Percentiles rank a stretch among this genome's conserved stretches.
Evolutionary conservation across 1,140 invertebrate species (phyloP).

Genomic region (Archegozetes longisetosus): DNA sequence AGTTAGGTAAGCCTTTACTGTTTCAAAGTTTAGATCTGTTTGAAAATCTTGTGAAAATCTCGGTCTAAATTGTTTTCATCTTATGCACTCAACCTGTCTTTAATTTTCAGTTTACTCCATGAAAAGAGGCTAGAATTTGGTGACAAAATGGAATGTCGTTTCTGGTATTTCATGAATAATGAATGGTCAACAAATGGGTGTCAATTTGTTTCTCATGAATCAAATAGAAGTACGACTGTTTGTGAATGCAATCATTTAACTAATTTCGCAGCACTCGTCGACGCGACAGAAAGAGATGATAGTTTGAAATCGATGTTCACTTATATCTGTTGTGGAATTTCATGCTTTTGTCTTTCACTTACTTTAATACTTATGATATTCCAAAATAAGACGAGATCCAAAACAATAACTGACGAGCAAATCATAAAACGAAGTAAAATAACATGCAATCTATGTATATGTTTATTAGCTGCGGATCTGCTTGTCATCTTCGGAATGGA

Average conservation of each 20-base stretch:
- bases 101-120: too few relatives aligned
- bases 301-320: slow-evolving; percentile 11
- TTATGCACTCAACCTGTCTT: too few relatives aligned
- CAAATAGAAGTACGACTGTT: slow-evolving; percentile 18
- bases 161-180: neutral
- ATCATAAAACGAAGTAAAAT: neutral
- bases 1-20: too few relatives aligned
- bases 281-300: slow-evolving; percentile 28
- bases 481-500: slow-evolving; percentile 1
- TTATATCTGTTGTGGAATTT: slow-evolving; percentile 9
- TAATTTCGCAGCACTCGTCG: slow-evolving; percentile 46
- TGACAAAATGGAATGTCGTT: neutral
- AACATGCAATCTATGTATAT: neutral
- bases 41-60: too few relatives aligned
- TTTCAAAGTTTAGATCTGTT: too few relatives aligned
- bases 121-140: slow-evolving; percentile 2
- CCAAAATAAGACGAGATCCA: slow-evolving; percentile 23
- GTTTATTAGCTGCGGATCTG: neutral
- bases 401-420: neutral
- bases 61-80: too few relatives aligned
- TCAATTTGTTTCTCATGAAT: neutral
- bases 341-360: neutral
- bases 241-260: slow-evolving; percentile 35
- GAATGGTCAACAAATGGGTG: slow-evolving; percentile 5
- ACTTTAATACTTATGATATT: slow-evolving; percentile 21